Percentiles rank a stretch among this genome's conserved stretches.
Evolutionary conservation across 2,888 invertebrate species (phyloP).

Genomic region (Ichneumon xanthorius): DNA sequence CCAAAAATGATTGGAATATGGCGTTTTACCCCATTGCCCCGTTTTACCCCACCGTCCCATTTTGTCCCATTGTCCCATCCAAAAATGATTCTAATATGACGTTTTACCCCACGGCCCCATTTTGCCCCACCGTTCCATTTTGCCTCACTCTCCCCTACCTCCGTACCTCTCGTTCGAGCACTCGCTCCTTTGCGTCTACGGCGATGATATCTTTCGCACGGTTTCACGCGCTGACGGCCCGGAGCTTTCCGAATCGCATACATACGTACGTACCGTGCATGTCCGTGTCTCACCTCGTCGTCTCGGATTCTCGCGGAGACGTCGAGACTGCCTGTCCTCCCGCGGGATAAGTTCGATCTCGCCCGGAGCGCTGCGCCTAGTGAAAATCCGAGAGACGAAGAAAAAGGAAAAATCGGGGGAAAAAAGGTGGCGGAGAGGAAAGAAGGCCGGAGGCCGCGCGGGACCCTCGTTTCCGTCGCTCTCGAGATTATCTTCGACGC

Average conservation of each 20-base stretch:
- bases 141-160: not conserved
- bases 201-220: conserved; percentile 43
- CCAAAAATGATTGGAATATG: too few relatives aligned
- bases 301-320: conserved; percentile 3
- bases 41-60: too few relatives aligned
- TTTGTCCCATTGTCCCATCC: too few relatives aligned
- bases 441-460: conserved; percentile 72
- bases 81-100: not conserved
- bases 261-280: not conserved
- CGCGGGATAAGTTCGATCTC: conserved; percentile 41
- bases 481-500: conserved; percentile 70
- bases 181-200: conserved; percentile 28
- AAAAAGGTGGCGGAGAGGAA: conserved; percentile 40
- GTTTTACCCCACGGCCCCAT: too few relatives aligned
- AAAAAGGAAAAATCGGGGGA: conserved; percentile 19
- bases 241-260: conserved; percentile 13
- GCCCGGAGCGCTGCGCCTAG: conserved; percentile 3
- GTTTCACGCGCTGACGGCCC: conserved; percentile 41
- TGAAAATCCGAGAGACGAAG: conserved; percentile 49
- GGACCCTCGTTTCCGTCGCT: conserved; percentile 72
- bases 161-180: conserved; percentile 9
- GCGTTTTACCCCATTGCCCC: too few relatives aligned
- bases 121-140: too few relatives aligned
- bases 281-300: not conserved
- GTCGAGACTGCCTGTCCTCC: conserved; percentile 9